These are phyloP conservation scores for Pungitius pungitius DNA, from an alignment of 2,113 vertebrate species.

Conservation along the genomic window DNA sequence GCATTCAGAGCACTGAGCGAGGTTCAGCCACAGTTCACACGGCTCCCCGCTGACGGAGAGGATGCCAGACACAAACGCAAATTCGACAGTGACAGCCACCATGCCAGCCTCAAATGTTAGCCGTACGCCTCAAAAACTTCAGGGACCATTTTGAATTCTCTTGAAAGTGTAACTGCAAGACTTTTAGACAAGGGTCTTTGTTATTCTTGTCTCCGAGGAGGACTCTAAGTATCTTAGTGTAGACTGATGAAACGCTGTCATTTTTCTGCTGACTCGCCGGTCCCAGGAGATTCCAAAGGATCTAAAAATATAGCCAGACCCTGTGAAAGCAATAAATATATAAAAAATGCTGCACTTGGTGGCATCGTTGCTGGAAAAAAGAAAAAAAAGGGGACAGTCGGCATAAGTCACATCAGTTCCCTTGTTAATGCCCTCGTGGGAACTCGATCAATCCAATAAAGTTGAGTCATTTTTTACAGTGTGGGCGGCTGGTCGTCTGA, in stretches of 20 bases:
- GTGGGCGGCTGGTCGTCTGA: conserved; percentile 30
- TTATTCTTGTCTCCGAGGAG: conserved; percentile 55
- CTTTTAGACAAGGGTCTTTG: conserved; percentile 58
- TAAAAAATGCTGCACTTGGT: conserved; percentile 14
- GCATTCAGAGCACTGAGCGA: conserved; percentile 48
- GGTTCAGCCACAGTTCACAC: conserved; percentile 75
- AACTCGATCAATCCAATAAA: conserved; percentile 19
- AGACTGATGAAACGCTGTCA: conserved; percentile 49
- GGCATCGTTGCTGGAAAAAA: conserved; percentile 22
- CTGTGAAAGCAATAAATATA: conserved; percentile 7
- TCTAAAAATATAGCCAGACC: conserved; percentile 60
- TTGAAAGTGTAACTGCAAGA: conserved; percentile 62
- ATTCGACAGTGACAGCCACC: conserved; percentile 59
- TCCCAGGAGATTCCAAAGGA: conserved; percentile 45
- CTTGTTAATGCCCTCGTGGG: conserved; percentile 33
- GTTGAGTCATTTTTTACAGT: conserved; percentile 46
- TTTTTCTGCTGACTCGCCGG: conserved; percentile 63
- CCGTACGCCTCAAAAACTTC: conserved; percentile 51
- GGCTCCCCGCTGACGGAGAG: conserved; percentile 65
- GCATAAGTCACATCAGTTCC: conserved; percentile 8
- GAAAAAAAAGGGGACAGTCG: conserved; percentile 9
- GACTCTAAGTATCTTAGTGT: conserved; percentile 16
- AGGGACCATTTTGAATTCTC: conserved; percentile 60
- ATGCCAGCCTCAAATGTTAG: conserved; percentile 52
- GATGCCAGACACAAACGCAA: conserved; percentile 67